Base-by-base conservation (phyloP, 1,140 invertebrate genomes). In the Ostrea denselamellosa region DNA sequence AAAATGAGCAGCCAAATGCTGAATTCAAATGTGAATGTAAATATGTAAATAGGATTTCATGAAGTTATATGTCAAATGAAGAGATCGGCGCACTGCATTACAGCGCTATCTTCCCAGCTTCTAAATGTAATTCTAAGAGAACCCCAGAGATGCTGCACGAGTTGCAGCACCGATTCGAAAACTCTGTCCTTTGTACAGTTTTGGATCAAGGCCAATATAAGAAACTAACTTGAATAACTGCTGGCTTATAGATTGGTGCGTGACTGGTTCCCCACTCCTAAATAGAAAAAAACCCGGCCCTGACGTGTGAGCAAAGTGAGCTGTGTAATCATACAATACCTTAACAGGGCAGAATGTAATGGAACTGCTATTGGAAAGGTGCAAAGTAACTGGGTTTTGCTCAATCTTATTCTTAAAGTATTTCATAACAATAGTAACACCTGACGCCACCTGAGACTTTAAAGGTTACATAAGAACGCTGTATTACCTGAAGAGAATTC, bases 71-170 rank as follows among this genome's bases (percentile, higher is more conserved):
- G 0, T 22, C 34, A 58, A 87, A 83, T 19, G 86, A 58, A 54
- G 28, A 44, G 17, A 87, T 81, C 83, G 44, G 10, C 71, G 84
- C 22, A 88, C 54, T 17, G 83, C 87, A 88, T 85, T 85, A 0
- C 84, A 88, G 28, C 82, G 62, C 87, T 65, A 88, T n/a, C 87
- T 65, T 10, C 87, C 87, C 14, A 85, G 9, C 22, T 81, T 88
- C 53, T 85, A 51, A 22, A 88, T 88, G 51, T 44, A 17, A 22
- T 22, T 77, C 62, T 88, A 62, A 88, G 84, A 85, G 52, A 19
- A 83, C 0, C 84, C 83, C 34, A 62, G 7, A 51, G 51, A 53
- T 19, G 83, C 68, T 22, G 83, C 83, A 28, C 85, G 22, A 54
- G 83, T 85, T 0, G 84, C 87, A 54, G 87, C 62, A 0, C 83